A percentile compares a stretch with the other conserved stretches of the same genome.
These are phyloP conservation scores for Dipodomys spectabilis DNA, from an alignment of 2,113 vertebrate species.

Conservation along the genomic window DNA sequence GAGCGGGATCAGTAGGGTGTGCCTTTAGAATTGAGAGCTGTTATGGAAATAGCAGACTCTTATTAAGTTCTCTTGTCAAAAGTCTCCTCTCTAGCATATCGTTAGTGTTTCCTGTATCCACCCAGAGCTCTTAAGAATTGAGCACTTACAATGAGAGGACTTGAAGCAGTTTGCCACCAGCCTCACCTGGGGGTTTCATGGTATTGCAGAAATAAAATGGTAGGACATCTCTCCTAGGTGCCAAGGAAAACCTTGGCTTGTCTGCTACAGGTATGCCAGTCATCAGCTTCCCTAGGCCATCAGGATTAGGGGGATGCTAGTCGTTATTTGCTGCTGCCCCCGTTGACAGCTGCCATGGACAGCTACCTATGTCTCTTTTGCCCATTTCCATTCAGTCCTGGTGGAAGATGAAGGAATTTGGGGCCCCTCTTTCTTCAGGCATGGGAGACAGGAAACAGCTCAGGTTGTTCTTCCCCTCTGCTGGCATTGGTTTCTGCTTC, in stretches of 20 bases:
- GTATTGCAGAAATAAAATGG: neutral
- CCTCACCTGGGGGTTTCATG: neutral
- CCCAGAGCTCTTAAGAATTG: neutral
- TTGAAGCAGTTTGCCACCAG: neutral
- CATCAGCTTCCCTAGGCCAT: neutral
- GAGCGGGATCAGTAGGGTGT: neutral
- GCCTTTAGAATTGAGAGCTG: neutral
- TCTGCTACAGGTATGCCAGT: neutral
- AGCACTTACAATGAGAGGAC: neutral
- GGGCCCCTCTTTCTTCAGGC: neutral
- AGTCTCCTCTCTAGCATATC: neutral
- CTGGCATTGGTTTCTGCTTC: neutral
- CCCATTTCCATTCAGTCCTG: neutral
- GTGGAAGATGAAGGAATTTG: neutral
- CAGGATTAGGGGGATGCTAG: neutral
- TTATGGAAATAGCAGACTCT: neutral
- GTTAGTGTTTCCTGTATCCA: neutral
- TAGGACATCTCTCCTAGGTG: neutral
- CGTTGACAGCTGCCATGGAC: neutral
- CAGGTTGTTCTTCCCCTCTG: neutral
- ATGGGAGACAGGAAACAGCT: neutral
- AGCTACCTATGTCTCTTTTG: neutral
- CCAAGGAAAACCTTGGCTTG: neutral
- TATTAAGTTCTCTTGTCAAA: neutral
- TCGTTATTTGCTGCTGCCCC: rapidly evolving